phyloP scores from a whole-genome alignment of 2,888 invertebrate species.

The Lasius fuliginosus region DNA sequence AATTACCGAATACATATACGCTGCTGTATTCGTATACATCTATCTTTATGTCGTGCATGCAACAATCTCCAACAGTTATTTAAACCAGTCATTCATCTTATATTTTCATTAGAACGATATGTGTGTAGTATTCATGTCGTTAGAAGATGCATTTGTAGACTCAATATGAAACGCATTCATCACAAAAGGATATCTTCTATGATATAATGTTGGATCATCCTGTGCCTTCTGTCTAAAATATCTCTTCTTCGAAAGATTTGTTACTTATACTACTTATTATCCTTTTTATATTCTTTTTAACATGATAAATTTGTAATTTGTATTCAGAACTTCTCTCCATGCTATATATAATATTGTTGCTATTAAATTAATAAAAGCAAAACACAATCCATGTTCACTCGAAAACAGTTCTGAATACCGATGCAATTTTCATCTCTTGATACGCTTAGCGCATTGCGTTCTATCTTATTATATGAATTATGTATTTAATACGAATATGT shows the following conservation, averaged over 20 bases:
- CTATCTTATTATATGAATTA: constrained; percentile 52
- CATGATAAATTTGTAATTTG: constrained; percentile 20
- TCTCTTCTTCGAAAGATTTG: constrained; percentile 39
- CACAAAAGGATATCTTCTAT: constrained; percentile 37
- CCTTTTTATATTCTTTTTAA: constrained; percentile 19
- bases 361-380: constrained; percentile 2
- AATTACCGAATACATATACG: constrained; percentile 58
- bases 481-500: constrained; percentile 72
- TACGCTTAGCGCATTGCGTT: constrained; percentile 55
- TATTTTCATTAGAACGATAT: constrained; percentile 43
- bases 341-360: neutral
- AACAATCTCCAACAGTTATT: constrained; percentile 59
- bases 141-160: constrained; percentile 1
- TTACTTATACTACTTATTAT: constrained; percentile 10
- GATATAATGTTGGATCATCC: constrained; percentile 57
- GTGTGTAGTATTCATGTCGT: constrained; percentile 52
- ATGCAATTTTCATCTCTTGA: constrained; percentile 53
- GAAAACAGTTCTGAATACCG: constrained; percentile 30
- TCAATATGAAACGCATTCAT: constrained; percentile 40
- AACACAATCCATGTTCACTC: neutral
- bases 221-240: constrained; percentile 66
- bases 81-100: constrained; percentile 54
- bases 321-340: constrained; percentile 29
- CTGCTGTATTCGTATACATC: constrained; percentile 62
- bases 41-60: constrained; percentile 71